A percentile compares a stretch with the other conserved stretches of the same genome.
Conservation (phyloP, 2,888 invertebrate species). For the Emmelina monodactyla region DNA sequence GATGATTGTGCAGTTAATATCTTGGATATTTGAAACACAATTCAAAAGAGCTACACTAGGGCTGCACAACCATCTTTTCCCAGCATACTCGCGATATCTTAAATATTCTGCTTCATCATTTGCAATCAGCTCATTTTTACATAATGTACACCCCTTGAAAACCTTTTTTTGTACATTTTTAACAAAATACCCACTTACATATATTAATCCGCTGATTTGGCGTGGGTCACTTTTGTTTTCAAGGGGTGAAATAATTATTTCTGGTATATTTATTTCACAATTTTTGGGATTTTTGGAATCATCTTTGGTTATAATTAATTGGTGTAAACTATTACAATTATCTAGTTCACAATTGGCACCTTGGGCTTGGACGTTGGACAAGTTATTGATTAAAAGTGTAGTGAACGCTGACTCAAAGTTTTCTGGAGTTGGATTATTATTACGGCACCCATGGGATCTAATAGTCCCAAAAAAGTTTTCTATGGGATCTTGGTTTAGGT, state of each 20-base stretch:
- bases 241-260: background rate
- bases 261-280: slow-evolving; percentile 13
- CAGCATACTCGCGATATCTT: slow-evolving; percentile 6
- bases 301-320: background rate
- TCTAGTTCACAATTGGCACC: no score
- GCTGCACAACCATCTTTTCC: slow-evolving; percentile 6
- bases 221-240: slow-evolving; percentile 1
- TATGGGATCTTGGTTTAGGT: slow-evolving; percentile 19
- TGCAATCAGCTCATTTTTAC: slow-evolving; percentile 7
- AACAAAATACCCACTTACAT: slow-evolving; percentile 6
- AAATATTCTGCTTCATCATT: slow-evolving; percentile 7
- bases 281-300: slow-evolving; percentile 4
- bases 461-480: slow-evolving; percentile 19
- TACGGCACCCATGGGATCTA: slow-evolving; percentile 15
- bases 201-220: slow-evolving; percentile 10
- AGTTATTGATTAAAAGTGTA: slow-evolving; percentile 12
- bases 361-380: slow-evolving; percentile 17
- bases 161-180: slow-evolving; percentile 9
- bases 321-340: background rate
- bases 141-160: slow-evolving; percentile 12
- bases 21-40: background rate
- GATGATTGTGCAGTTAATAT: background rate
- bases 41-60: slow-evolving; percentile 5
- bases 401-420: slow-evolving; percentile 12
- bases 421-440: slow-evolving; percentile 13